Percentiles rank a stretch among this genome's conserved stretches.
phyloP scores from a whole-genome alignment of 2,113 vertebrate species.

The Cranoglanis bouderius region DNA sequence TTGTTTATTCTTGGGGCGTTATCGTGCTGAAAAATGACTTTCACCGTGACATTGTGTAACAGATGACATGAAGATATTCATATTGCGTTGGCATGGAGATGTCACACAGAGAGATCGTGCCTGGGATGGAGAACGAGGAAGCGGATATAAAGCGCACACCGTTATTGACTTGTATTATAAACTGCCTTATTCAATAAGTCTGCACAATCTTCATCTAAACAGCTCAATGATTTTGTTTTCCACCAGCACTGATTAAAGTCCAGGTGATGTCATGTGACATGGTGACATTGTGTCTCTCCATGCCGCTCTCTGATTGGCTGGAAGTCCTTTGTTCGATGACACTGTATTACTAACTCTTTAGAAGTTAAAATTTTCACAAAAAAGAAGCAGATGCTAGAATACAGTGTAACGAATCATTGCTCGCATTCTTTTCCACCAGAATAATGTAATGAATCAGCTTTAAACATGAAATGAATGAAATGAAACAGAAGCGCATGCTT shows the following conservation, averaged over 20 bases:
- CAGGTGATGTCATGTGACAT: neutral
- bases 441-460: too few relatives aligned
- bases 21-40: conserved; percentile 44
- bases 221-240: neutral
- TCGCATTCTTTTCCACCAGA: too few relatives aligned
- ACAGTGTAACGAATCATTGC: too few relatives aligned
- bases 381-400: too few relatives aligned
- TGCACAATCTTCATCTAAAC: neutral
- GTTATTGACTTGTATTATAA: neutral
- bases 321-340: neutral
- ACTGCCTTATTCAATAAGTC: neutral
- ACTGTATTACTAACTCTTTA: neutral
- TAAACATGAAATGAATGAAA: too few relatives aligned
- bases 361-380: too few relatives aligned
- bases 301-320: neutral
- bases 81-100: conserved; percentile 41
- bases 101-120: conserved; percentile 25
- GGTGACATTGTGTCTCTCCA: neutral
- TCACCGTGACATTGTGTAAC: conserved; percentile 45
- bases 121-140: conserved; percentile 12
- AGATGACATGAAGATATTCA: conserved; percentile 33
- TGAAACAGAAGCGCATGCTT: too few relatives aligned
- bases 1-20: conserved; percentile 40
- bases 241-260: neutral
- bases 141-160: neutral